Evolutionary conservation across 2,113 vertebrate genomes (phyloP), one percentile per base, ranked within the genome.

Genomic region (Verasper variegatus): DNA sequence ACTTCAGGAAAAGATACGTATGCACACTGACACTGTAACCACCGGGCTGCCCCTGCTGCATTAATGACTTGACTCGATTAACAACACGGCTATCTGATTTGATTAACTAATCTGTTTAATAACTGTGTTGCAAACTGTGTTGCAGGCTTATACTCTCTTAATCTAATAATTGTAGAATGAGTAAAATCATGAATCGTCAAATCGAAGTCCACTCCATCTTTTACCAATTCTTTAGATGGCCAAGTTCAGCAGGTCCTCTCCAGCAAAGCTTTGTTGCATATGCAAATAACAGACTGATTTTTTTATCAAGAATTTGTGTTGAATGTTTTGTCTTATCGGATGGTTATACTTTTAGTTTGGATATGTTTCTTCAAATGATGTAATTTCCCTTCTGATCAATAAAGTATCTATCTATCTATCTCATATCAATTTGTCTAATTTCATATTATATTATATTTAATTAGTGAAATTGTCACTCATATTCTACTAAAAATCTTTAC

Each of bases 201-300:
- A 51, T 76, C 24, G 1, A 18, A 82, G 5, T 88, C 90, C 89
- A 88, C 68, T 91, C 84, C 86, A 75, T 54, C 65, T 84, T 90
- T 92, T 89, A 81, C 78, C 60, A 27, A 20, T 79, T 88, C 52
- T 87, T 51, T 23, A 54, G 72, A 70, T 65, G 57, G 31, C 75
- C 61, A 77, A 63, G 63, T 63, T 81, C 78, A 71, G 65, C 49
- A 40, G 75, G 71, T 84, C 68, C 51, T 59, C 52, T 49, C 61
- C 73, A 63, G 4, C 21, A 9, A 24, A 49, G 58, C 57, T 80
- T 76, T 73, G 60, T 57, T 78, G 15, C 42, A 51, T 27, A 54
- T 54, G 51, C 51, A 54, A 7, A 31, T 31, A 31, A 31, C 31
- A 8, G 31, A 7, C n/a, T 31, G 31, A 7, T 7, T 31, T 31